Percentiles rank a stretch among this genome's conserved stretches.
Evolutionary conservation across 2,888 invertebrate genomes (phyloP).

Genomic region (Rotaria sp.): DNA sequence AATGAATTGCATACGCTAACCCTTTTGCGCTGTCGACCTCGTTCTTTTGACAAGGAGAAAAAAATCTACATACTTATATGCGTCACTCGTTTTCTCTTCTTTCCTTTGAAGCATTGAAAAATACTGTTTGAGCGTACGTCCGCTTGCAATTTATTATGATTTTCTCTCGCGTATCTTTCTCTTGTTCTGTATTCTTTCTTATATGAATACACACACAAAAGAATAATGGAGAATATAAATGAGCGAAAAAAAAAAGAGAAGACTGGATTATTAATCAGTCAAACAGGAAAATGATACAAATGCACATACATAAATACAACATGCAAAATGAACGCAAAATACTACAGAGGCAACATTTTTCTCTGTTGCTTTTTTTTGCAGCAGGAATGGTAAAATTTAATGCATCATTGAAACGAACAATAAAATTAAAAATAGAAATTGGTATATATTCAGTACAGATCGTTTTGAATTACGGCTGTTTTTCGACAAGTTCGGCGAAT

Average conservation of each 20-base stretch:
- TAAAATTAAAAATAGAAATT: not conserved
- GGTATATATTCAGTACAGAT: not conserved
- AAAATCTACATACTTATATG: not conserved
- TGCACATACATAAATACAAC: not conserved
- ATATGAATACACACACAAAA: not conserved
- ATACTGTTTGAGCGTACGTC: not conserved
- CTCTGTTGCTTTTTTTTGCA: too few relatives aligned
- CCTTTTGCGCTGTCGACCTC: not conserved
- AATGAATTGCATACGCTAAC: not conserved
- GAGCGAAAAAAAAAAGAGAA: not conserved
- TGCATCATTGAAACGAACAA: not conserved
- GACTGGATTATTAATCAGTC: not conserved
- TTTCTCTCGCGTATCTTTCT: not conserved
- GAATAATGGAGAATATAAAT: not conserved
- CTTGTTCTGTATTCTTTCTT: not conserved
- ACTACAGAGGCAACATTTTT: too few relatives aligned
- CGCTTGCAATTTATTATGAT: not conserved
- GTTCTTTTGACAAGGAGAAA: slow-evolving; percentile 19
- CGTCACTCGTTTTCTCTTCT: not conserved
- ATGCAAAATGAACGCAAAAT: not conserved
- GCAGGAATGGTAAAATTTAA: not conserved
- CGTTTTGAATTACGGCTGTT: not conserved
- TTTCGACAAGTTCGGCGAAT: not conserved
- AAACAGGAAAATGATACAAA: not conserved
- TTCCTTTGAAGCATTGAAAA: not conserved